Evolutionary conservation across 2,797 vertebrate species (phyloP).

Genomic region (Ficedula albicollis): DNA sequence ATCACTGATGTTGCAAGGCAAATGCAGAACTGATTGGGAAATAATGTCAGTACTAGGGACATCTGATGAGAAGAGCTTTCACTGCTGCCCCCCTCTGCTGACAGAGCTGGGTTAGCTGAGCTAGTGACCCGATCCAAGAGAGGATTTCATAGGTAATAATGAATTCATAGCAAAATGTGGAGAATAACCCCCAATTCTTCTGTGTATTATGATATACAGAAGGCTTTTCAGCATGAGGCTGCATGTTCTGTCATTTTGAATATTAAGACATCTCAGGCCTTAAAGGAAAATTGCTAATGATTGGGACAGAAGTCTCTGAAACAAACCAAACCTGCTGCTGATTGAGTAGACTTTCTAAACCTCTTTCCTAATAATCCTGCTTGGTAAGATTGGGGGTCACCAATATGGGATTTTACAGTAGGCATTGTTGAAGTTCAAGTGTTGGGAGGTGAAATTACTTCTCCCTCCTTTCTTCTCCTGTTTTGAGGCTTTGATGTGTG

Average conservation of each 20-base stretch:
- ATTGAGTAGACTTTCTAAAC: neutral
- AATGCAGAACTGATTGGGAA: neutral
- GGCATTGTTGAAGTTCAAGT: neutral
- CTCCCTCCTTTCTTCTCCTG: rapidly evolving
- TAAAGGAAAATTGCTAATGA: neutral
- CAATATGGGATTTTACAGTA: neutral
- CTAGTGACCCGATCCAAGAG: neutral
- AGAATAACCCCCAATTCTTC: rapidly evolving
- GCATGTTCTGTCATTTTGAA: neutral
- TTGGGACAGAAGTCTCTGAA: neutral
- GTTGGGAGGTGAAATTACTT: neutral
- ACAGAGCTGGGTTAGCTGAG: neutral
- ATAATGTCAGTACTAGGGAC: neutral
- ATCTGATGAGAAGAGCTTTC: neutral
- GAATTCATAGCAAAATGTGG: neutral
- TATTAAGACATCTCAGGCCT: neutral
- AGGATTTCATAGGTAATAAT: neutral
- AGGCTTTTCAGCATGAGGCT: neutral
- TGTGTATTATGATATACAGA: neutral
- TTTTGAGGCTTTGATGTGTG: neutral
- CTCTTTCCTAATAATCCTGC: neutral
- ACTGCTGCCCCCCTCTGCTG: neutral
- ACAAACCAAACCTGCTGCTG: neutral
- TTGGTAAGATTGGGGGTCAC: rapidly evolving
- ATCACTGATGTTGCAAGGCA: neutral